Percentiles rank a stretch among this genome's conserved stretches.
phyloP scores from a whole-genome alignment of 2,113 vertebrate genomes.

The Tichodroma muraria region DNA sequence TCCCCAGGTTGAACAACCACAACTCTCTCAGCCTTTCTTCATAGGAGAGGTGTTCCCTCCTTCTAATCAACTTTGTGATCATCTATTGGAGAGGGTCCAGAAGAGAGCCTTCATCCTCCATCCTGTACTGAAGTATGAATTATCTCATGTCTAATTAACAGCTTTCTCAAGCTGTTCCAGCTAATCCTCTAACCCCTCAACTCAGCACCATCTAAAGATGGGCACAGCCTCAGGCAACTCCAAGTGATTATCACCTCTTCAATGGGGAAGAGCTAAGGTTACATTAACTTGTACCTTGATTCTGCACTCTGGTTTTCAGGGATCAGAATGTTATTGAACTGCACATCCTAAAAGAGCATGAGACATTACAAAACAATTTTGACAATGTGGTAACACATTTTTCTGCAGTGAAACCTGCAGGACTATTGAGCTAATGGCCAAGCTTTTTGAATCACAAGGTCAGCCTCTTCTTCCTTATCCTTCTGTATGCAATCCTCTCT shows the following conservation, averaged over 20 bases:
- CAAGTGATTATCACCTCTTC: not conserved
- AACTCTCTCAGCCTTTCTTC: not conserved
- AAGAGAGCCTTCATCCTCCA: not conserved
- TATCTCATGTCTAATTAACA: not conserved
- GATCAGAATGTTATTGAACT: not conserved
- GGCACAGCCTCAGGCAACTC: not conserved
- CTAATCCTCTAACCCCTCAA: not conserved
- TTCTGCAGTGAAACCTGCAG: not conserved
- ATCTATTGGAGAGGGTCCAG: not conserved
- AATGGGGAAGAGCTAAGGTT: not conserved
- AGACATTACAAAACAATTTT: not conserved
- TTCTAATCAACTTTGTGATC: not conserved
- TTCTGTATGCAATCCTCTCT: not conserved
- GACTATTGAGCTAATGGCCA: not conserved
- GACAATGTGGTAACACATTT: not conserved
- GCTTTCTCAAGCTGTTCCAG: not conserved
- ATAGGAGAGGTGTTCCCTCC: not conserved
- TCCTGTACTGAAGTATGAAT: not conserved
- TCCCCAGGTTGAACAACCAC: not conserved
- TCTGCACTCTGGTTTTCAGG: not conserved
- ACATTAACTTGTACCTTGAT: not conserved
- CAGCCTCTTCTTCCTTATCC: not conserved
- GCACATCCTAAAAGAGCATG: not conserved
- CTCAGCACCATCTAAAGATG: not conserved
- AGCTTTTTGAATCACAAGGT: not conserved